Evolutionary conservation across 1,140 invertebrate species (phyloP), one percentile per base, ranked within the genome.

Genomic region (Ctenoplectra terminalis): DNA sequence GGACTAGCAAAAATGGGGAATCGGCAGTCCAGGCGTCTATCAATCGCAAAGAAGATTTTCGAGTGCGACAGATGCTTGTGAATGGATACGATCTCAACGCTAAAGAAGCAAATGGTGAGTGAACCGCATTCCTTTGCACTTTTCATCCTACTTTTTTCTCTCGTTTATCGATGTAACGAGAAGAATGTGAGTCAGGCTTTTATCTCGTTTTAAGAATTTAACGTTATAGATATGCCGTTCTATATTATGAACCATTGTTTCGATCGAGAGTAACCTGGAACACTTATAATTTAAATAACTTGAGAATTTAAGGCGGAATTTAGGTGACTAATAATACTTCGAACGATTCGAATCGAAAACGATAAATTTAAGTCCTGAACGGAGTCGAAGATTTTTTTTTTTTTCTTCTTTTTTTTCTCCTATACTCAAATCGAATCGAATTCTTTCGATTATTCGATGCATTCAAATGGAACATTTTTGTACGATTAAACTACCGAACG

Each of bases 1-100:
- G 90, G 90, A 83, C 89, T 7, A 91, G 84, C 64, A 91, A 90
- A 89, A 91, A 90, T 90, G 83, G 87, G 56, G 90, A 91, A 71
- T 80, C 90, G 40, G 23, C 84, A 15, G 80, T 86, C n/a, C 85
- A 80, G 31, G 69, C 67, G 20, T 69, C 84, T 37, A 84, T 85
- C 17, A 88, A 85, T 83, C 87, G 89, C 5, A 90, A 89, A 48
- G 87, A 90, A 73, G 90, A 90, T 60, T 89, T 88, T 61, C 85
- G 89, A 43, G 73, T 87, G 31, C 87, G 88, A n/a, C 85, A 85
- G 48, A 73, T 91, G 64, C 78, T 87, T n/a, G 82, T 84, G 37
- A 91, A 88, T 85, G 89, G 87, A 43, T 90, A 88, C 66, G 83
- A 91, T 43, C 75, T 82, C 40, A 88, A 77, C 48, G 29, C 70